phyloP scores from a whole-genome alignment of 2,113 vertebrate genomes.

The Pagrus major region DNA sequence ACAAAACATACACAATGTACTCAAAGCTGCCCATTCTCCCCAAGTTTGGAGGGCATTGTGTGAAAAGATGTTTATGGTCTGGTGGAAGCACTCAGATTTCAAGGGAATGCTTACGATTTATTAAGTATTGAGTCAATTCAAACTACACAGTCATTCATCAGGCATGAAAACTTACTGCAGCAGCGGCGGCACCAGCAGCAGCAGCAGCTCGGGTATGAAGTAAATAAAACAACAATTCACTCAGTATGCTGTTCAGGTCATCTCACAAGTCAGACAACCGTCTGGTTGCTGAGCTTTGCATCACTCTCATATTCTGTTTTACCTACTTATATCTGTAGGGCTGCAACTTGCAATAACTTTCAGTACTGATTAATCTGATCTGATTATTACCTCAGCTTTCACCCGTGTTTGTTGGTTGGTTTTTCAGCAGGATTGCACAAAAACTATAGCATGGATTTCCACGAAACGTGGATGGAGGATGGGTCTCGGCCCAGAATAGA shows the following conservation, averaged over 20 bases:
- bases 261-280: conserved; percentile 36
- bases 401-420: no score
- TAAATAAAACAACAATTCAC: conserved; percentile 67
- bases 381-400: no score
- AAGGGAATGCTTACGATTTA: conserved; percentile 67
- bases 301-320: not conserved
- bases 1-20: conserved; percentile 59
- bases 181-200: conserved; percentile 24
- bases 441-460: no score
- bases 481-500: no score
- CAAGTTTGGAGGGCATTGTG: conserved; percentile 57
- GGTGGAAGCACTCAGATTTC: conserved; percentile 50
- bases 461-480: no score
- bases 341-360: no score
- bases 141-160: conserved; percentile 64
- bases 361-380: no score
- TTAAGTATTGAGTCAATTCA: conserved; percentile 71
- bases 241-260: conserved; percentile 52
- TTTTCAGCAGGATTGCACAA: no score
- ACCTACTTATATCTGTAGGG: no score
- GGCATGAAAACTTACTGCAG: conserved; percentile 45
- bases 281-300: conserved; percentile 29
- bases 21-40: conserved; percentile 58
- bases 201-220: conserved; percentile 37
- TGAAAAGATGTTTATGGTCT: conserved; percentile 61